Percentiles rank a stretch among this genome's conserved stretches.
Evolutionary conservation across 2,888 invertebrate genomes (phyloP).

Genomic region (Drosophila aldrichi): DNA sequence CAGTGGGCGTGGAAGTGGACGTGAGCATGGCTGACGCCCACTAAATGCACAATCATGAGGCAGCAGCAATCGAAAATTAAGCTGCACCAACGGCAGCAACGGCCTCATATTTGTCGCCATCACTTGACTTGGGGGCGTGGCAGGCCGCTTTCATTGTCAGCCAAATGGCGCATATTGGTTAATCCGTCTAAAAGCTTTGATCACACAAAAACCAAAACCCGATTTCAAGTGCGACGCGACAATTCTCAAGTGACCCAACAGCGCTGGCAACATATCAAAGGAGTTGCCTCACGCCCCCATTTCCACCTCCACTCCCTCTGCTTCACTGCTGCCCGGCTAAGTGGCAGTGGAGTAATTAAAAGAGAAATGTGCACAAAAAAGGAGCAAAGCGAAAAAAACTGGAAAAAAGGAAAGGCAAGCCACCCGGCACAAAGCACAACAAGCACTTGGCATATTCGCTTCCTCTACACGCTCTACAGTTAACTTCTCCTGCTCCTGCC

Average conservation of each 20-base stretch:
- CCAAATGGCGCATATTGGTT: conserved; percentile 61
- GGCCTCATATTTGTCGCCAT: conserved; percentile 47
- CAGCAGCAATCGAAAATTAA: conserved; percentile 39
- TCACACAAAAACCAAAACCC: conserved; percentile 27
- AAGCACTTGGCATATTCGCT: conserved; percentile 17
- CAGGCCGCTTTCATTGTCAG: conserved; percentile 62
- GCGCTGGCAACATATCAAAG: conserved; percentile 63
- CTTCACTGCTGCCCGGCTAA: conserved; percentile 45
- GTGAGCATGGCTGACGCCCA: conserved; percentile 50
- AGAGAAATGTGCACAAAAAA: conserved; percentile 72
- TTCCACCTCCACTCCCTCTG: neutral
- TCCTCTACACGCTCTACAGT: neutral
- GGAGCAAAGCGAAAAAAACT: conserved; percentile 32
- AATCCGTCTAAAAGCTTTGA: conserved; percentile 80
- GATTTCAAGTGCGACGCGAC: conserved; percentile 59
- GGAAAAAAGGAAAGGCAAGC: conserved; percentile 20
- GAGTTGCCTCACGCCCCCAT: neutral
- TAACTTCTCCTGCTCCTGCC: neutral
- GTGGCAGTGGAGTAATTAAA: conserved; percentile 75
- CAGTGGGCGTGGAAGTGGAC: neutral
- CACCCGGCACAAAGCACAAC: conserved; percentile 54
- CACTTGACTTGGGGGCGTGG: conserved; percentile 39
- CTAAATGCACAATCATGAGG: conserved; percentile 76
- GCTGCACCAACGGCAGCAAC: conserved; percentile 17
- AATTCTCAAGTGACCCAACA: conserved; percentile 66